These are phyloP conservation scores for Platalea minor DNA, from an alignment of 2,797 vertebrate genomes.

Conservation along the genomic window DNA sequence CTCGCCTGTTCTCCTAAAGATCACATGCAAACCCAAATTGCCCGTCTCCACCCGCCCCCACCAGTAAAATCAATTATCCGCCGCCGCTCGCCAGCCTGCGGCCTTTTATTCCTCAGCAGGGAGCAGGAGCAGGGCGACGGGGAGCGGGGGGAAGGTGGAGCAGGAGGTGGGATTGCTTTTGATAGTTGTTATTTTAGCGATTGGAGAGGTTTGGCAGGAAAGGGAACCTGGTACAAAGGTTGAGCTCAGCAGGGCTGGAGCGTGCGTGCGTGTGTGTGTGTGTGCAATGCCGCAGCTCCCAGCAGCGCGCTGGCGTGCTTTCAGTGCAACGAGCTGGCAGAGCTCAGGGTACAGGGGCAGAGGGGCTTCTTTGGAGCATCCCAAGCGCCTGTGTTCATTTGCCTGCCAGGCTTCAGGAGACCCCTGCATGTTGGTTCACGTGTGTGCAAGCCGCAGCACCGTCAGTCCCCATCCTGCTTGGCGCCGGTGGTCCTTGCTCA, in stretches of 20 bases:
- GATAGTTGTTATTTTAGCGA: slow-evolving; percentile 28
- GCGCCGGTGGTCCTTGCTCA: neutral
- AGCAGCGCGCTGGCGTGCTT: fast-evolving
- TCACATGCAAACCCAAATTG: slow-evolving; percentile 61
- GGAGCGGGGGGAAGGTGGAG: neutral
- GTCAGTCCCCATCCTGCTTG: neutral
- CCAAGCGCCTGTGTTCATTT: fast-evolving
- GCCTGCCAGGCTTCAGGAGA: neutral
- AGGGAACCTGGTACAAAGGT: slow-evolving; percentile 31
- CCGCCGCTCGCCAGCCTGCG: neutral
- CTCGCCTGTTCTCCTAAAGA: slow-evolving; percentile 40
- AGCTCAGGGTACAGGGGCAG: neutral
- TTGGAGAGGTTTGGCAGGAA: slow-evolving; percentile 23
- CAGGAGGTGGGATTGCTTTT: slow-evolving; percentile 19
- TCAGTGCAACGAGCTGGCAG: neutral
- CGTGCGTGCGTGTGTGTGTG: fast-evolving
- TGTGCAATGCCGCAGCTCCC: neutral
- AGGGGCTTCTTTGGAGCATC: neutral
- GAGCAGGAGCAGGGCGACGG: neutral
- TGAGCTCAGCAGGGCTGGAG: neutral
- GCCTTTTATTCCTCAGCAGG: slow-evolving; percentile 36
- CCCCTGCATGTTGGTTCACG: neutral
- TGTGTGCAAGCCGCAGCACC: neutral
- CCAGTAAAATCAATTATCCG: slow-evolving; percentile 49
- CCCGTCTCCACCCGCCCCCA: slow-evolving; percentile 40